Percentiles rank a stretch among this genome's conserved stretches.
Evolutionary conservation across 2,888 invertebrate species (phyloP).

Genomic region (Alitta virens): DNA sequence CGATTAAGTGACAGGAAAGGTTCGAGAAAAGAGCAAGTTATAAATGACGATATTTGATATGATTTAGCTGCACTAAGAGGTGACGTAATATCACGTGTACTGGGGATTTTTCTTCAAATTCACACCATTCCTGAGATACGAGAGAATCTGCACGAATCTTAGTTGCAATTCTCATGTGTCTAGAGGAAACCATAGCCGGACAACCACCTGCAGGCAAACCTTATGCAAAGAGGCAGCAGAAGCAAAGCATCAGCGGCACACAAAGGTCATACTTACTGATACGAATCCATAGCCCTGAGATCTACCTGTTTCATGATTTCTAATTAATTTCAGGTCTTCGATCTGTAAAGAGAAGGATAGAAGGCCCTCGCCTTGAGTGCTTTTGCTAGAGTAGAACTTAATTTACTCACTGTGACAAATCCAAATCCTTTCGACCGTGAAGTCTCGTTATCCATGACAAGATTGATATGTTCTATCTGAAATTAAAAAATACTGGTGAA

Average conservation of each 20-base stretch:
- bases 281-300: conserved; percentile 98
- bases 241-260: conserved; percentile 1
- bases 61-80: too few species aligned
- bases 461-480: conserved; percentile 63
- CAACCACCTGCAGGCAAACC: too few species aligned
- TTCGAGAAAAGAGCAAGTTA: too few species aligned
- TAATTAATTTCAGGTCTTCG: conserved; percentile 73
- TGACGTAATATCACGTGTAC: too few species aligned
- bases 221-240: not conserved
- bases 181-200: too few species aligned
- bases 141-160: too few species aligned
- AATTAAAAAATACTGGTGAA: conserved; percentile 22
- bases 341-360: conserved; percentile 40
- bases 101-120: too few species aligned
- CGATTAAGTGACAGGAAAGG: too few species aligned
- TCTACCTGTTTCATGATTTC: conserved; percentile 89
- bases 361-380: not conserved
- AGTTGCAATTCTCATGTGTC: too few species aligned
- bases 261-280: conserved; percentile 66
- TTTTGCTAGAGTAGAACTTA: not conserved
- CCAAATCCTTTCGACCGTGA: conserved; percentile 97
- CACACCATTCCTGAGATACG: too few species aligned
- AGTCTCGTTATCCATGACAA: conserved; percentile 92
- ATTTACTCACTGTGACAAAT: conserved; percentile 77
- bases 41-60: too few species aligned